Conservation (phyloP, 2,113 vertebrate genomes). For the Nothocercus nigrocapillus region DNA sequence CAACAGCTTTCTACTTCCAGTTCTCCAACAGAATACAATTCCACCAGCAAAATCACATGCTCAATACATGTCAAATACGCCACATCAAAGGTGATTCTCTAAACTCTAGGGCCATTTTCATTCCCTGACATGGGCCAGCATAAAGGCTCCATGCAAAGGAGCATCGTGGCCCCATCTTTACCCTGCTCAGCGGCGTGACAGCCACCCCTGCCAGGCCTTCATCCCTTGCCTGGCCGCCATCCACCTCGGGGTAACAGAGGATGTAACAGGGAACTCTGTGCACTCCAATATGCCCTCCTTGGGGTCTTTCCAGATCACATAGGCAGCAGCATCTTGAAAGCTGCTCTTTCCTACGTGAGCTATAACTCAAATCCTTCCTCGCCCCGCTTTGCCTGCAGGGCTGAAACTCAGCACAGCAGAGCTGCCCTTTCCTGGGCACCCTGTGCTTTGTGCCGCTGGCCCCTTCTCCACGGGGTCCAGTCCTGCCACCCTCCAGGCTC, state of each 20-base stretch:
- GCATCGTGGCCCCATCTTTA: accelerated
- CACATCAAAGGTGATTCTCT: background rate
- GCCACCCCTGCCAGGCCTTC: too few species aligned
- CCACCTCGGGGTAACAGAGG: background rate
- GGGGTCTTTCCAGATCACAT: background rate
- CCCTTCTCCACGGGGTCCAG: background rate
- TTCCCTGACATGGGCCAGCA: background rate
- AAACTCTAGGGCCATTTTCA: background rate
- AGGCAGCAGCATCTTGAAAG: background rate
- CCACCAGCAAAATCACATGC: background rate
- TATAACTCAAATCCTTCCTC: background rate
- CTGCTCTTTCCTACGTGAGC: background rate
- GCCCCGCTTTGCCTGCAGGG: background rate
- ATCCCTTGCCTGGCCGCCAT: background rate
- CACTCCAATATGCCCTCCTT: background rate
- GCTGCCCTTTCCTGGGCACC: accelerated
- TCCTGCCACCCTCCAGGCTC: background rate
- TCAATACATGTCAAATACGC: background rate
- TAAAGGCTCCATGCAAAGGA: background rate
- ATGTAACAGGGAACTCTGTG: background rate
- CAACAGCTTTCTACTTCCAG: background rate
- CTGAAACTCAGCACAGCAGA: background rate
- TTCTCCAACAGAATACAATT: background rate
- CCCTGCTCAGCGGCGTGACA: background rate
- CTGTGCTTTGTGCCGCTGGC: background rate